phyloP scores from a whole-genome alignment of 2,888 invertebrate species.

The Bedellia somnulentella region DNA sequence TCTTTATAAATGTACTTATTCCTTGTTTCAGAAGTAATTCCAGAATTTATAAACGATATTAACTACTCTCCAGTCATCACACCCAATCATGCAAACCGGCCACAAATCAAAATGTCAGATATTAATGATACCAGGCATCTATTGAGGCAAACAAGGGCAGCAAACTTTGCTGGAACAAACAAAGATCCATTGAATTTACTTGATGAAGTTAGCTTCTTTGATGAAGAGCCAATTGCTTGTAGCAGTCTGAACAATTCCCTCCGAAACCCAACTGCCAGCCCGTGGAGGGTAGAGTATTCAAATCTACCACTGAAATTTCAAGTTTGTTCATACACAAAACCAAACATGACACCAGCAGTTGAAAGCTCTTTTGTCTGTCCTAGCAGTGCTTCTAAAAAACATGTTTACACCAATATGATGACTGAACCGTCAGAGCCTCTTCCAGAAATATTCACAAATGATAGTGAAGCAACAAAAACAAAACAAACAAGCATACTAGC shows the following conservation, averaged over 20 bases:
- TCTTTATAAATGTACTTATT: too few relatives aligned
- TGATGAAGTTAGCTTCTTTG: slow-evolving; percentile 40
- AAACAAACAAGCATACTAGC: slow-evolving; percentile 43
- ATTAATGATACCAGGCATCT: slow-evolving; percentile 5
- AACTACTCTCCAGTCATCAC: slow-evolving; percentile 6
- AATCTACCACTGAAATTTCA: slow-evolving; percentile 47
- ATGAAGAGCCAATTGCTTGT: slow-evolving; percentile 41
- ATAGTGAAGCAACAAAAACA: slow-evolving; percentile 21
- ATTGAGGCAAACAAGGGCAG: slow-evolving; percentile 3
- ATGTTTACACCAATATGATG: slow-evolving; percentile 43
- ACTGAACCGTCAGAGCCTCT: slow-evolving; percentile 20
- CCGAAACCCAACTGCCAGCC: slow-evolving; percentile 36
- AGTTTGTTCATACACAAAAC: slow-evolving; percentile 39
- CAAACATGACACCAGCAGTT: slow-evolving; percentile 53
- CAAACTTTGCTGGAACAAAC: slow-evolving; percentile 7
- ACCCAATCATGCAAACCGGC: neutral
- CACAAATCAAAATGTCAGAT: slow-evolving; percentile 1
- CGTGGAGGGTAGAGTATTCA: slow-evolving; percentile 48
- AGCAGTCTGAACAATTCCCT: slow-evolving; percentile 42
- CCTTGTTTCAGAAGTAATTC: too few relatives aligned
- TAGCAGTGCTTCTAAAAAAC: slow-evolving; percentile 30
- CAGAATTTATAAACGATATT: slow-evolving; percentile 1
- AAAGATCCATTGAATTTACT: slow-evolving; percentile 34
- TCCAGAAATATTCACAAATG: slow-evolving; percentile 16
- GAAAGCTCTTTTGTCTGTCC: slow-evolving; percentile 41